Evolutionary conservation across 1,140 invertebrate species (phyloP).

Genomic region (Colletes gigas): DNA sequence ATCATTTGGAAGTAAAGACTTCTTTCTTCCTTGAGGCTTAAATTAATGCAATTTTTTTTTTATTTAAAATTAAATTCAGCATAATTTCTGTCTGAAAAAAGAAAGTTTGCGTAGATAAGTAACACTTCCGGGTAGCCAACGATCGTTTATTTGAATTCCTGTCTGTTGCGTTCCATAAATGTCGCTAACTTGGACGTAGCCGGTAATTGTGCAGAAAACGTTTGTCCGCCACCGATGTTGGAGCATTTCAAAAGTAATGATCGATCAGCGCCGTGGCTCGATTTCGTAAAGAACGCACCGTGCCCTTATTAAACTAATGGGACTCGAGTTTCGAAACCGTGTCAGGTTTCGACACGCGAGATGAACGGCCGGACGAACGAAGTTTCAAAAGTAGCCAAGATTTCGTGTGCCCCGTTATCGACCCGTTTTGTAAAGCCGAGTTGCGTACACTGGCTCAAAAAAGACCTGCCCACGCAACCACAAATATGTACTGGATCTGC

Average conservation of each 20-base stretch:
- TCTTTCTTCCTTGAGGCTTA: no score
- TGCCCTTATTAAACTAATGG: constrained; percentile 70
- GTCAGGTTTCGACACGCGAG: constrained; percentile 61
- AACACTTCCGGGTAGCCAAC: no score
- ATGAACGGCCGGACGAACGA: constrained; percentile 60
- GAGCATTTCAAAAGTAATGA: constrained; percentile 39
- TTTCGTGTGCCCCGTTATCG: constrained; percentile 45
- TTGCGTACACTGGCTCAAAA: not conserved
- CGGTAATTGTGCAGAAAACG: not conserved
- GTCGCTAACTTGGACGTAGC: no score
- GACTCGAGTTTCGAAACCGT: constrained; percentile 63
- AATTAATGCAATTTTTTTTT: no score
- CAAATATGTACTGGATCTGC: no score
- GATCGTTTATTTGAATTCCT: no score
- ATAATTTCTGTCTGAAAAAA: no score
- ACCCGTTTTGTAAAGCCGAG: not conserved
- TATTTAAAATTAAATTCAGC: no score
- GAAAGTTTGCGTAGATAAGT: not conserved
- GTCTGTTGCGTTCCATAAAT: no score
- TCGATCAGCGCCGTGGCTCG: constrained; percentile 40
- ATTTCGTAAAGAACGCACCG: constrained; percentile 65
- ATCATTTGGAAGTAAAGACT: no score
- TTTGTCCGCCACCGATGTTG: not conserved
- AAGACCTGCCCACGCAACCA: no score
- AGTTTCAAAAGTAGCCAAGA: constrained; percentile 61